Conservation (phyloP, 2,113 vertebrate species). For the Neodontobutis hainanensis region DNA sequence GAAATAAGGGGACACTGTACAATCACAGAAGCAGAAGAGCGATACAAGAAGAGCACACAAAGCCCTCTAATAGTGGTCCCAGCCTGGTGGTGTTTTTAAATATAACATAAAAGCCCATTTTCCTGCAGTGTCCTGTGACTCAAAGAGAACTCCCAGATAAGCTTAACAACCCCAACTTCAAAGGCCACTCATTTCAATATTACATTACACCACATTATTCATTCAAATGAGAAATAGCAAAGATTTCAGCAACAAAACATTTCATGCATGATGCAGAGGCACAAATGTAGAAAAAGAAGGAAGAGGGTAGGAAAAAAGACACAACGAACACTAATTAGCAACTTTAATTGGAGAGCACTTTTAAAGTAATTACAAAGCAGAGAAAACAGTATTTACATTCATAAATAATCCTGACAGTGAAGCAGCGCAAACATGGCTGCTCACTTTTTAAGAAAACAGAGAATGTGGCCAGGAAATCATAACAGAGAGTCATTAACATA, state of each 20-base stretch:
- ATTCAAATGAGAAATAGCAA: slow-evolving; percentile 43
- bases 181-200: slow-evolving; percentile 60
- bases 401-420: slow-evolving; percentile 71
- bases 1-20: slow-evolving; percentile 23
- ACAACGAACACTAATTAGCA: slow-evolving; percentile 78
- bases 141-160: slow-evolving; percentile 30
- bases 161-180: slow-evolving; percentile 56
- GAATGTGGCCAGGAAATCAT: no score
- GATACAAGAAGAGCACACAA: neutral
- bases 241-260: slow-evolving; percentile 34
- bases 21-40: neutral
- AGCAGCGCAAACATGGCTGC: slow-evolving; percentile 12
- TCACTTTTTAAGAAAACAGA: no score
- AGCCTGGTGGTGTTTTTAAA: slow-evolving; percentile 7
- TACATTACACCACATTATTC: slow-evolving; percentile 63
- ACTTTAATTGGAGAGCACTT: slow-evolving; percentile 77
- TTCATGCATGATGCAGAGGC: slow-evolving; percentile 44
- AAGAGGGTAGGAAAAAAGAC: slow-evolving; percentile 58
- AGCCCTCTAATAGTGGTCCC: slow-evolving; percentile 8
- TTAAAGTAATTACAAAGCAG: slow-evolving; percentile 77
- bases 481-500: slow-evolving; percentile 44
- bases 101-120: slow-evolving; percentile 39
- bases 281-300: slow-evolving; percentile 23
- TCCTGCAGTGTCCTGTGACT: slow-evolving; percentile 14
- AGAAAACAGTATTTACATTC: slow-evolving; percentile 71